phyloP scores from a whole-genome alignment of 2,797 vertebrate species.

The Sphaeramia orbicularis region DNA sequence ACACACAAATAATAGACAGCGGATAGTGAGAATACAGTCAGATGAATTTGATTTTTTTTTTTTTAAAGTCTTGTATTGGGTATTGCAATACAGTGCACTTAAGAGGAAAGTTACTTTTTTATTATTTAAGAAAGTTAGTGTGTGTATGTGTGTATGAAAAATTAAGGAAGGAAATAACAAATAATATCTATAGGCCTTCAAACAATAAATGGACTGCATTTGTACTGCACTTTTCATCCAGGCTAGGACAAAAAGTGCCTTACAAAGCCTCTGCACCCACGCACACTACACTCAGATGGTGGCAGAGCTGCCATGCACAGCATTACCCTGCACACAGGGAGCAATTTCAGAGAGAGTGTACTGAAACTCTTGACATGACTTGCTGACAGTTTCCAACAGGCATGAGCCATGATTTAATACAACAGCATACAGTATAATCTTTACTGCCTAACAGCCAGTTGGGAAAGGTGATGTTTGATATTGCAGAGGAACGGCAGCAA shows the following conservation, averaged over 20 bases:
- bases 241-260: conserved; percentile 26
- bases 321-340: conserved; percentile 14
- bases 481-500: not conserved
- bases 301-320: conserved; percentile 13
- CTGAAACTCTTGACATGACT: not conserved
- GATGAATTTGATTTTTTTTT: too few species aligned
- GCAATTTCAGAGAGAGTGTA: conserved; percentile 27
- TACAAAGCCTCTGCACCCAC: conserved; percentile 29
- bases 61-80: too few species aligned
- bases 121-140: not conserved
- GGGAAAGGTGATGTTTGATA: not conserved
- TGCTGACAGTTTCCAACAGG: too few species aligned
- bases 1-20: too few species aligned
- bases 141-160: not conserved
- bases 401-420: not conserved
- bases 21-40: too few species aligned
- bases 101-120: not conserved
- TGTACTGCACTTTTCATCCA: conserved; percentile 2
- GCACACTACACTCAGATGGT: conserved; percentile 3
- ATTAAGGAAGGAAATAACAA: not conserved
- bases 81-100: not conserved
- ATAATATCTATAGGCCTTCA: not conserved
- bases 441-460: not conserved
- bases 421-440: not conserved
- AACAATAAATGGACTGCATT: conserved; percentile 7